Evolutionary conservation across 2,888 invertebrate species (phyloP), one percentile per base, ranked within the genome.

Genomic region (Rhopalosiphum nymphaeae): DNA sequence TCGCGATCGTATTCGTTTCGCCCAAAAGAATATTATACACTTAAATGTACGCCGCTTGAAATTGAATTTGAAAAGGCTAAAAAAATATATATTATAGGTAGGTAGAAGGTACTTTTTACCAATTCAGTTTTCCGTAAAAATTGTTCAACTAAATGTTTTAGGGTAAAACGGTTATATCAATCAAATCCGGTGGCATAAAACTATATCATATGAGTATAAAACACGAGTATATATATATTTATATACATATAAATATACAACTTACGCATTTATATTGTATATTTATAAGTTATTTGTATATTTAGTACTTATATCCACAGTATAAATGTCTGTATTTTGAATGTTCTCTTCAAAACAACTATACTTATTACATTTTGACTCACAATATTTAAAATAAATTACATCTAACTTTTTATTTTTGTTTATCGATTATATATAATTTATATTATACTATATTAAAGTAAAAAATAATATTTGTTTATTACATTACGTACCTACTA

Each of bases 11-110:
- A 90, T 94, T 94, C 93, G 92, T 92, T 89, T 93, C 94, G 90
- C 94, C 94, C 90, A 86, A 94, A 94, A 94, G 94, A 91, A 94
- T 94, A 94, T 94, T 94, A 94, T 94, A 94, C 94, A 91, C 93
- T 94, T 94, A 90, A 94, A 94, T 86, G 93, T 90, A 90, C 90
- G 90, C 90, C 86, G 90, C 49, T 61, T 61, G 90, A 91, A 94
- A 94, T 94, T 91, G 93, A 93, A 93, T 91, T 94, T 91, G 90
- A 94, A 91, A 94, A 90, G 46, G 46, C 84, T 61, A 86, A 88
- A 93, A 89, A 89, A 57, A 91, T 78, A 93, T 85, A 85, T 91
- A 89, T 44, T 57, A 89, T 42, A 44, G 86, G 86, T 86, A 86
- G 86, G 29, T 86, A 86, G 44, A 86, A 16, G 57, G 46, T 87